phyloP scores from a whole-genome alignment of 2,113 vertebrate species.

The Herpetotheres cachinnans region DNA sequence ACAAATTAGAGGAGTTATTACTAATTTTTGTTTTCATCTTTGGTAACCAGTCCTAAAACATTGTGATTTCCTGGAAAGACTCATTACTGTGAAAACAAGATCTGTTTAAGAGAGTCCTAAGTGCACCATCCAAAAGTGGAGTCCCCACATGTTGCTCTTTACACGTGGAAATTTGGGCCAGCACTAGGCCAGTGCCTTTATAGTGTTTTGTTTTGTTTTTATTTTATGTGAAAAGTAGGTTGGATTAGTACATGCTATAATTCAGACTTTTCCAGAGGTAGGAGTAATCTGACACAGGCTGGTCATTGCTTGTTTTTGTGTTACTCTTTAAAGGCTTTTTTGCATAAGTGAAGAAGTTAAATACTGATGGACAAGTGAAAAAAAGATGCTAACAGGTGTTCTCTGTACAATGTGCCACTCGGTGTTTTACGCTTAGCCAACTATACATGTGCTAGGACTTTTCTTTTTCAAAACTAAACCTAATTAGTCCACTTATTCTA shows the following conservation, averaged over 20 bases:
- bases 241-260: not conserved
- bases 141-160: not conserved
- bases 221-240: not conserved
- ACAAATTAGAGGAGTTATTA: not conserved
- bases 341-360: not conserved
- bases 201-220: not conserved
- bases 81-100: not conserved
- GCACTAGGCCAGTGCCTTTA: not conserved
- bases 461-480: not conserved
- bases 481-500: not conserved
- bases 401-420: not conserved
- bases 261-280: not conserved
- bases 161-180: rapidly evolving
- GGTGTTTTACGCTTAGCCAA: not conserved
- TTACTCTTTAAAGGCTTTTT: not conserved
- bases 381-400: not conserved
- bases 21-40: not conserved
- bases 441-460: not conserved
- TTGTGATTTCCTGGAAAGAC: not conserved
- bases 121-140: not conserved
- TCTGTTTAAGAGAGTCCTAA: not conserved
- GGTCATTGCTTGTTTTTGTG: not conserved
- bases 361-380: not conserved
- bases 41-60: not conserved
- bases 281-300: not conserved